A percentile compares a stretch with the other conserved stretches of the same genome.
Conservation (phyloP, 2,797 vertebrate genomes). For the Sebastes umbrosus region DNA sequence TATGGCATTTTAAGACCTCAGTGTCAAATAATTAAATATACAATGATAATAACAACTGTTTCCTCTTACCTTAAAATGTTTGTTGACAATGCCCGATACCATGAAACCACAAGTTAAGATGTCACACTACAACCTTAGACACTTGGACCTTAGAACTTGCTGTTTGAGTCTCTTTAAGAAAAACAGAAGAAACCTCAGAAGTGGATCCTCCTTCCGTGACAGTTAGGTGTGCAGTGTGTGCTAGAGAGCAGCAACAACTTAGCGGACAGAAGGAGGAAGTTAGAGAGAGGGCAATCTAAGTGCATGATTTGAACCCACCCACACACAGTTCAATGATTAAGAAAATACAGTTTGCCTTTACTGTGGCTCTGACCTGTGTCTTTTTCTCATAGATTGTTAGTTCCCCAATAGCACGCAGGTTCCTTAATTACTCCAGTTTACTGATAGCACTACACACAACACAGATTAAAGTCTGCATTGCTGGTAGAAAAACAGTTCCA, state of each 20-base stretch:
- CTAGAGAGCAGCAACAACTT: background rate
- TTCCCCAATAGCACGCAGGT: background rate
- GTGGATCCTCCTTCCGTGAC: background rate
- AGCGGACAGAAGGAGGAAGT: conserved; percentile 23
- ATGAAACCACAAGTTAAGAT: background rate
- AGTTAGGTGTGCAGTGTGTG: background rate
- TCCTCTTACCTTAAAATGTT: conserved; percentile 28
- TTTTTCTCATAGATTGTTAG: background rate
- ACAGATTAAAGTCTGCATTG: background rate
- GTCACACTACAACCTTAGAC: background rate
- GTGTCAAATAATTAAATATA: background rate
- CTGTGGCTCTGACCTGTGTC: background rate
- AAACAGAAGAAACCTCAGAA: background rate
- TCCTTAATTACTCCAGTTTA: background rate
- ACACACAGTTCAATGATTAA: background rate
- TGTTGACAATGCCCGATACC: background rate
- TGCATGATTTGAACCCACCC: background rate
- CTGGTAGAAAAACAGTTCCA: background rate
- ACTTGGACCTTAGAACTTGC: background rate
- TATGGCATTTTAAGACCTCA: background rate
- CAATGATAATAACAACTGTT: background rate
- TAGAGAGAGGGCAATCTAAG: background rate
- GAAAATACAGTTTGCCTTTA: background rate
- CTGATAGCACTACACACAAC: background rate
- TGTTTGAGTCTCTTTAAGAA: background rate